phyloP scores from a whole-genome alignment of 1,140 invertebrate species.

The Drosophila ironensis region DNA sequence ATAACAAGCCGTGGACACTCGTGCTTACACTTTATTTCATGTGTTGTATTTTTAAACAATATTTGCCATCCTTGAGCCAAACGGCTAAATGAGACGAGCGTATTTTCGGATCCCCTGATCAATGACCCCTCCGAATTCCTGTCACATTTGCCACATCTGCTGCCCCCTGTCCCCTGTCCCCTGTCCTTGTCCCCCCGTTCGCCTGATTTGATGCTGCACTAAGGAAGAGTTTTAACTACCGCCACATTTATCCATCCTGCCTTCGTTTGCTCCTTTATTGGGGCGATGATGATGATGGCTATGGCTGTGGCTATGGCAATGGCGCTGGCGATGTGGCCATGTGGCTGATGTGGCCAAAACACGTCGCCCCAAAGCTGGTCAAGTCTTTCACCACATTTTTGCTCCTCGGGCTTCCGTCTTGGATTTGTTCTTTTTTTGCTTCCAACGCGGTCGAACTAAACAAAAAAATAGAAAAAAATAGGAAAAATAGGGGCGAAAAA shows the following conservation, averaged over 20 bases:
- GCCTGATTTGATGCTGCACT: constrained; percentile 25
- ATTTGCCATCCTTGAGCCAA: neutral
- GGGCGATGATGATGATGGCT: constrained; percentile 12
- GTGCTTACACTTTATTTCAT: no score
- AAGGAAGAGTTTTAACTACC: constrained; percentile 22
- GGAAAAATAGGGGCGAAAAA: constrained; percentile 11
- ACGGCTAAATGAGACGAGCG: neutral
- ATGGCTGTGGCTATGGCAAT: neutral
- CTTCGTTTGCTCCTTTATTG: neutral
- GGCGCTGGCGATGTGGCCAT: no score
- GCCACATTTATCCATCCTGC: neutral
- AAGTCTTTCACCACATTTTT: constrained; percentile 55
- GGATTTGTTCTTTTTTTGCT: constrained; percentile 9
- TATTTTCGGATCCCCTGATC: neutral
- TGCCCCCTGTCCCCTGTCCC: no score
- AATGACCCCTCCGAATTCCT: constrained; percentile 5
- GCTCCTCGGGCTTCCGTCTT: constrained; percentile 20
- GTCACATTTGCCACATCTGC: constrained; percentile 28
- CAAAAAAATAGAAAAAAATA: no score
- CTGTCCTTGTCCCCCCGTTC: constrained; percentile 4
- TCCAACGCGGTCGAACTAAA: constrained; percentile 7
- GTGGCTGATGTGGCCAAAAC: constrained; percentile 48
- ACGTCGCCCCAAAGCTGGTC: constrained; percentile 48
- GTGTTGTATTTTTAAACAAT: no score
- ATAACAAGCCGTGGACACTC: no score